Evolutionary conservation across 1,140 invertebrate genomes (phyloP), one percentile per base, ranked within the genome.

Genomic region (Pararge aegeria): DNA sequence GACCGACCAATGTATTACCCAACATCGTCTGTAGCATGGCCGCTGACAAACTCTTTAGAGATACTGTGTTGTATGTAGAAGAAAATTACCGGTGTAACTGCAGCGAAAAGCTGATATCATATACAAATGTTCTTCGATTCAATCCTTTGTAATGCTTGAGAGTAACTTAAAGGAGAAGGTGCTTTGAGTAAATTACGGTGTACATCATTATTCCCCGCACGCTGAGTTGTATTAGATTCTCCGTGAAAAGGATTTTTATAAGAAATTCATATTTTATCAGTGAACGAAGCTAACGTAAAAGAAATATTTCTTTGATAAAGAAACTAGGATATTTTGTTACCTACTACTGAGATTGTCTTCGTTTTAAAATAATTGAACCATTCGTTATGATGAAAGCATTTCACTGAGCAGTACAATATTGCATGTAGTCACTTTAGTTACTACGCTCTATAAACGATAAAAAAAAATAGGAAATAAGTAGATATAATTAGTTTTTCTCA

Each of bases 181-280:
- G 38, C 38, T 40, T 16, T 16, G 3, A 16, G 38, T 18, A 10
- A 40, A 16, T 20, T 46, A 20, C 42, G 42, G 19, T 20, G 12
- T 46, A 34, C 12, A 46, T 46, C 7, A 15, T 46, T 46, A 46
- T 46, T 46, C 42, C 2, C 42, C 18, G 42, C 42, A 46, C 42
- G 42, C 16, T 19, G 16, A 5, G 9, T 46, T 46, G 19, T 20
- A 46, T 46, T 46, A 46, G 42, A 46, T 20, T 46, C 19, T 46
- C 16, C 42, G 16, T 19, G 42, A 46, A 46, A 46, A 20, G 19
- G 42, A 46, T 20, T 46, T 46, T 3, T 20, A 46, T 46, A 12
- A 46, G 19, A 20, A 46, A 46, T 20, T 46, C 42, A 46, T 46
- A 46, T 46, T 46, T 46, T 20, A 46, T 20, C 19, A 20, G 16